phyloP scores from a whole-genome alignment of 2,797 vertebrate species.

The Spondyliosoma cantharus region DNA sequence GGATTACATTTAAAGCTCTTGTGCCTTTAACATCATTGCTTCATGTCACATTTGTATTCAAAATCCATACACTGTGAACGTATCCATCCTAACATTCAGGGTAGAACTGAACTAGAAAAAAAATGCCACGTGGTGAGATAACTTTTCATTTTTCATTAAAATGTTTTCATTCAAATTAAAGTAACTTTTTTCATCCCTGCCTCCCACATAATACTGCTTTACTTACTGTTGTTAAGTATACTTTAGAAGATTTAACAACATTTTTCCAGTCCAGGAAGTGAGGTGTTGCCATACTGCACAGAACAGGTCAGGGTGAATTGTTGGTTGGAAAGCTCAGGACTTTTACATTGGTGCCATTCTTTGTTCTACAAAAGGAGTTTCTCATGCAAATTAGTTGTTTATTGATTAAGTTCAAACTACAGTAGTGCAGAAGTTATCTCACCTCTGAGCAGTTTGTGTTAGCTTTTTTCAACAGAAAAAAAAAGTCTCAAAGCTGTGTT shows the following conservation, averaged over 20 bases:
- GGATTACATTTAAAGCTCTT: background rate
- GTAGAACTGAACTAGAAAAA: background rate
- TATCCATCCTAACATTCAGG: background rate
- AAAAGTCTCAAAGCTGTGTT: background rate
- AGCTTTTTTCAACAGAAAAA: background rate
- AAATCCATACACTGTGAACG: background rate
- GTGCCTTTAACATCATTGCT: conserved; percentile 35
- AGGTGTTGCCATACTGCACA: background rate
- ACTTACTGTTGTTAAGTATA: background rate
- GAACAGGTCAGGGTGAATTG: too few relatives aligned
- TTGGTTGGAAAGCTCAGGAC: too few relatives aligned
- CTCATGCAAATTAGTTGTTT: too few relatives aligned
- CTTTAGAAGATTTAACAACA: background rate
- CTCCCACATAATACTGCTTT: background rate
- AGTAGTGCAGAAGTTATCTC: background rate
- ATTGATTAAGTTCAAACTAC: too few relatives aligned
- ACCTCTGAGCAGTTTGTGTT: background rate
- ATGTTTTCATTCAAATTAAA: background rate
- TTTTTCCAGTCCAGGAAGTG: background rate
- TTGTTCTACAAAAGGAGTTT: too few relatives aligned
- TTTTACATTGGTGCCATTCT: too few relatives aligned
- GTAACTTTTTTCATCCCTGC: too few relatives aligned
- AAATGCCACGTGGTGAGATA: background rate
- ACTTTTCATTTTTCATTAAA: background rate
- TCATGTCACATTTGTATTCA: background rate